Conservation (phyloP, 2,888 invertebrate species). For the Leptinotarsa juncta region DNA sequence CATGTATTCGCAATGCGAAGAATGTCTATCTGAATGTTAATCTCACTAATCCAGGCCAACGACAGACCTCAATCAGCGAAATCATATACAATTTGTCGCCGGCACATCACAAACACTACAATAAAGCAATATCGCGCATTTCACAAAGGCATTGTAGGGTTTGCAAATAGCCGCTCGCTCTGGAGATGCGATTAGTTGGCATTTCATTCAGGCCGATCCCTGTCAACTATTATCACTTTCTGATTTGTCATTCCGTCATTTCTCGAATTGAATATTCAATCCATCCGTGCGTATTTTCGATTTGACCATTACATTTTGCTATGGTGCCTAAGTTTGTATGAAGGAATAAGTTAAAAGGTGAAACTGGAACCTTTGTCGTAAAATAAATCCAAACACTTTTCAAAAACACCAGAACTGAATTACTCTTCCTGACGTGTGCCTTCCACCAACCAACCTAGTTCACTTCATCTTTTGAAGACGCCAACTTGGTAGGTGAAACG, state of each 20-base stretch:
- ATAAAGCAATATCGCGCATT: conserved; percentile 49
- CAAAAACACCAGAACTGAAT: too few relatives aligned
- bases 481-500: too few relatives aligned
- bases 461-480: too few relatives aligned
- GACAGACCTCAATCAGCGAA: conserved; percentile 43
- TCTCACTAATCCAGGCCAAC: conserved; percentile 42
- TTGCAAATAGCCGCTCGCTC: conserved; percentile 35
- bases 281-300: background rate
- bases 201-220: conserved; percentile 54
- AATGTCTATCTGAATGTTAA: conserved; percentile 43
- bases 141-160: conserved; percentile 49
- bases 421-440: too few relatives aligned
- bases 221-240: conserved; percentile 55
- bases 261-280: background rate
- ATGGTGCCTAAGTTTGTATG: too few relatives aligned
- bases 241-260: conserved; percentile 54
- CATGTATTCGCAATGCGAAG: conserved; percentile 30
- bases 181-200: conserved; percentile 41
- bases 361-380: too few relatives aligned
- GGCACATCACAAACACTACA: conserved; percentile 43
- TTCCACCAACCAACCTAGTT: too few relatives aligned
- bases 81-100: conserved; percentile 55
- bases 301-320: too few relatives aligned
- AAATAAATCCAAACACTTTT: too few relatives aligned
- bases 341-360: too few relatives aligned